These are phyloP conservation scores for Nyctibius bracteatus DNA, from an alignment of 2,113 vertebrate species.

Conservation along the genomic window DNA sequence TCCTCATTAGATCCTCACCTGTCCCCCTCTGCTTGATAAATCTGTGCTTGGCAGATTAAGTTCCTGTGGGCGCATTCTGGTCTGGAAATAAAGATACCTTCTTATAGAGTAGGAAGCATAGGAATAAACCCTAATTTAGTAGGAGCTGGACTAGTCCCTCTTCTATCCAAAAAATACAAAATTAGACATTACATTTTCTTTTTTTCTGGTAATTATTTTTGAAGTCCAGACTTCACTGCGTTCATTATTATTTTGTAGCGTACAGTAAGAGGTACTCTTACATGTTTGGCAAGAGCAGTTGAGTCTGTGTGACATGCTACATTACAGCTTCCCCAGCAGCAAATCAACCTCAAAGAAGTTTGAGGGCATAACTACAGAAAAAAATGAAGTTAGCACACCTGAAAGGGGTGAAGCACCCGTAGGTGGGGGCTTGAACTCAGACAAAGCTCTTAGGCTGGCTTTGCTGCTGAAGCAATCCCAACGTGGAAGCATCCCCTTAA, in stretches of 20 bases:
- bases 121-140: not conserved
- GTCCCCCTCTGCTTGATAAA: not conserved
- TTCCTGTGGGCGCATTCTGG: not conserved
- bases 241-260: not conserved
- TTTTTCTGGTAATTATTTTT: not conserved
- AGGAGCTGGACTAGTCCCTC: not conserved
- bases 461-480: not conserved
- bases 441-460: not conserved
- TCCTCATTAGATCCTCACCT: not conserved
- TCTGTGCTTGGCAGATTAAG: not conserved
- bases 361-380: not conserved
- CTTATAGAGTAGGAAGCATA: not conserved
- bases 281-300: not conserved
- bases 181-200: rapidly evolving
- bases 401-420: not conserved
- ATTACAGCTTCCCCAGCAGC: not conserved
- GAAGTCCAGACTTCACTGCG: not conserved
- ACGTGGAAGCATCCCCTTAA: not conserved
- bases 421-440: not conserved
- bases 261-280: not conserved
- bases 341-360: not conserved
- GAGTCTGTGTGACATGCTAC: not conserved
- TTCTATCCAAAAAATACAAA: not conserved
- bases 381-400: not conserved
- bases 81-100: not conserved